These are phyloP conservation scores for Hetaerina titia DNA, from an alignment of 2,888 invertebrate genomes.

Conservation along the genomic window DNA sequence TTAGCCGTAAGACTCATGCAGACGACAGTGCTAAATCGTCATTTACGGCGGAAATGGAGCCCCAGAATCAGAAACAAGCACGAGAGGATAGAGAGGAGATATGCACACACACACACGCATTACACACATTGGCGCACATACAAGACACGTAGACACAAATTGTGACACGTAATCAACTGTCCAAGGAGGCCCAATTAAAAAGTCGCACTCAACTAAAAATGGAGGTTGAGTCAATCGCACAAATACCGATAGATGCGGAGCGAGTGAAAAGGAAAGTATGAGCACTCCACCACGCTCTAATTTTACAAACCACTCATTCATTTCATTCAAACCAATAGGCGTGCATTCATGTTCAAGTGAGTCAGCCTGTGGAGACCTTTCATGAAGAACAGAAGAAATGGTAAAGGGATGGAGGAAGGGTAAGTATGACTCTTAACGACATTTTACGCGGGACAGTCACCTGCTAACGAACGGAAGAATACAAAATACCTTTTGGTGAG, in stretches of 20 bases:
- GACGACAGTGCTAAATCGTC: constrained; percentile 35
- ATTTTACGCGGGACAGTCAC: no score
- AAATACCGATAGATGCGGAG: neutral
- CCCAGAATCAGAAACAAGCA: neutral
- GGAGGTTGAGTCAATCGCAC: neutral
- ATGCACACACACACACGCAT: neutral
- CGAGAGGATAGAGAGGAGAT: neutral
- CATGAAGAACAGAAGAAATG: no score
- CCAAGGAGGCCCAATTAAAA: neutral
- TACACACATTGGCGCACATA: neutral
- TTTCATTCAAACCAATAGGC: no score
- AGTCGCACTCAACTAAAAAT: neutral
- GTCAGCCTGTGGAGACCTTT: no score
- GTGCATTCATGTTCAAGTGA: no score
- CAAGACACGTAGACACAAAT: neutral
- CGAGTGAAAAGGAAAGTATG: no score
- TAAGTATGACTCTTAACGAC: no score
- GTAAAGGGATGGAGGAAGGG: no score
- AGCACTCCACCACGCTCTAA: no score
- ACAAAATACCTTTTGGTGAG: no score
- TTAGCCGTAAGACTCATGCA: constrained; percentile 27
- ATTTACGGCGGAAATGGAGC: neutral
- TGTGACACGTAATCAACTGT: neutral
- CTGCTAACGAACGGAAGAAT: no score
- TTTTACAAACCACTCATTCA: no score